Base-by-base conservation (phyloP, 1,140 invertebrate genomes). In the Drosophila takahashii region DNA sequence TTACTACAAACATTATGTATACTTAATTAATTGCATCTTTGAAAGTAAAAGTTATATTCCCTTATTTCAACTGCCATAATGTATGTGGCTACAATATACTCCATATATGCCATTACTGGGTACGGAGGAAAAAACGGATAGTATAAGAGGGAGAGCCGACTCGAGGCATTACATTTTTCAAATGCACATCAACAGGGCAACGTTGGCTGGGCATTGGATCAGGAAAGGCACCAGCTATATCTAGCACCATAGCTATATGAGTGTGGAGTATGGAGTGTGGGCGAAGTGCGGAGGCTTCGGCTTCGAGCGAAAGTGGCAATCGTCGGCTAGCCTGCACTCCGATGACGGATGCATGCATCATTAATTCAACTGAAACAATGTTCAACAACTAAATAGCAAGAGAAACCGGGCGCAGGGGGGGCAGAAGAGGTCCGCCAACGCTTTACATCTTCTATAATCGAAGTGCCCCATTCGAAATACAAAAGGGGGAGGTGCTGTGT, bases 301-400 rank as follows among this genome's bases (percentile, higher is more conserved):
- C 75, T 48, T 51, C 45, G 36, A 52, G 81, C 77, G 81, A 83
- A 83, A 84, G 80, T 85, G 76, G 72, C 72, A 77, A 44, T 59
- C 67, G 73, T 32, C 54, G 79, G 41, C 71, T 57, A 56, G 42
- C 57, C 69, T 73, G 81, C 74, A 87, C 52, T 78, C 70, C 66
- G 84, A 87, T 89, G 84, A 89, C 84, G 84, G 84, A 89, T 89
- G 84, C 81, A 84, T 84, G 84, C 85, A 90, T 89, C 84, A 89
- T 89, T 89, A 89, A 89, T 89, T 84, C 85, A 89, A 77, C 72
- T 77, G 73, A 72, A 83, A 70, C 70, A 81, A 42, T 69, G 59
- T 77, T 73, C 42, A 62, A 52, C 57, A 72, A 54, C 62, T 65
- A 65, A 70, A 59, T 39, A 75, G 65, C 61, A 76, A 44, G 56